These are phyloP conservation scores for Homalodisca vitripennis DNA, from an alignment of 1,140 invertebrate species.

Conservation along the genomic window DNA sequence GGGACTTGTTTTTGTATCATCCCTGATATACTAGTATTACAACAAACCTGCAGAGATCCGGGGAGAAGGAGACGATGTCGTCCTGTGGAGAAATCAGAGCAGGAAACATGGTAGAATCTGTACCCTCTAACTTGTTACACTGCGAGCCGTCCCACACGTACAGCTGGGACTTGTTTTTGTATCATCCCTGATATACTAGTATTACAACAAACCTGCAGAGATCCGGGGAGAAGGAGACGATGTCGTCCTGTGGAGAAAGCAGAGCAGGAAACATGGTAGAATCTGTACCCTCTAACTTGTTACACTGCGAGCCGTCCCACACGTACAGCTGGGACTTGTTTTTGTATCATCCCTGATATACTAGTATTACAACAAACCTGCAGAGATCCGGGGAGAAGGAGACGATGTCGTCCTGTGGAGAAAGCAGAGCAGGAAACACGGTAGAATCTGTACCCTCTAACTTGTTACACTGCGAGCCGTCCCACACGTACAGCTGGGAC, in stretches of 20 bases:
- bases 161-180: conserved; percentile 44
- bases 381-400: conserved; percentile 42
- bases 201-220: conserved; percentile 41
- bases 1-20: conserved; percentile 45
- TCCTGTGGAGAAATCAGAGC: conserved; percentile 38
- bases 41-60: conserved; percentile 42
- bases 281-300: conserved; percentile 47
- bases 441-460: conserved; percentile 49
- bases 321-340: conserved; percentile 28
- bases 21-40: conserved; percentile 39
- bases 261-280: conserved; percentile 50
- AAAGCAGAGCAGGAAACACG: conserved; percentile 48
- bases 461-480: conserved; percentile 42
- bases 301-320: conserved; percentile 43
- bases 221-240: conserved; percentile 39
- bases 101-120: conserved; percentile 50
- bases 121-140: conserved; percentile 46
- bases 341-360: neutral
- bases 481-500: conserved; percentile 42
- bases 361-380: conserved; percentile 34
- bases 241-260: conserved; percentile 37
- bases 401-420: conserved; percentile 33
- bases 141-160: conserved; percentile 41
- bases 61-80: conserved; percentile 37
- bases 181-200: conserved; percentile 44